phyloP scores from a whole-genome alignment of 2,113 vertebrate genomes.

The Xiphias gladius region DNA sequence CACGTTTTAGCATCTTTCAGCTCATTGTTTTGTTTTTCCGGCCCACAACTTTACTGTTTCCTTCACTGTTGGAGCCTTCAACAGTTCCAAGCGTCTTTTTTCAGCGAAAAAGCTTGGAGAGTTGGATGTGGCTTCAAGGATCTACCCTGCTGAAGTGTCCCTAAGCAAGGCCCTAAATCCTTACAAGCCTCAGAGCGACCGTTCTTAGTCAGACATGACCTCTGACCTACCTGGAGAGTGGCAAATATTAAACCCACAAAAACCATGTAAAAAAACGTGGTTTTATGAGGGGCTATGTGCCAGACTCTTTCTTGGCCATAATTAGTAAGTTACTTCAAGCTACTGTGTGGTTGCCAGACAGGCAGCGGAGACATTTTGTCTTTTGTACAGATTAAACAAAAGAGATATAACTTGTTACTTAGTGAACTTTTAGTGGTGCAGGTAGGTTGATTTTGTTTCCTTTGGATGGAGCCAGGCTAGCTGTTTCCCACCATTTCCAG shows the following conservation, averaged over 20 bases:
- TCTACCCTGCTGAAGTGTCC: background rate
- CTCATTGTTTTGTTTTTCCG: background rate
- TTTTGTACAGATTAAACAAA: background rate
- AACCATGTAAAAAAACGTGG: background rate
- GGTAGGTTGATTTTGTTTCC: background rate
- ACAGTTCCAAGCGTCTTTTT: too few species aligned
- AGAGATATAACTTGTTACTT: background rate
- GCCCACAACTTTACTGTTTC: background rate
- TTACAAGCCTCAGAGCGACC: background rate
- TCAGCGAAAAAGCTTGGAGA: background rate
- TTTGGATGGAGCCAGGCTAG: background rate
- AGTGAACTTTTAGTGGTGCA: background rate
- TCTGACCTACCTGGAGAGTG: background rate
- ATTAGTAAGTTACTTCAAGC: background rate
- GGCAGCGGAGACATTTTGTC: too few species aligned
- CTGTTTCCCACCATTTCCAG: background rate
- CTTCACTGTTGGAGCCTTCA: too few species aligned
- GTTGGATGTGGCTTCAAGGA: background rate
- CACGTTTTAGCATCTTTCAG: background rate
- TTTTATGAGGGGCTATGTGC: too few species aligned
- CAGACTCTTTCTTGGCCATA: too few species aligned
- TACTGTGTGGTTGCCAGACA: background rate
- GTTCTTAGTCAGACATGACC: background rate
- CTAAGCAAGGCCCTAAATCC: background rate
- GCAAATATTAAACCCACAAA: background rate